Evolutionary conservation across 1,140 invertebrate species (phyloP), one percentile per base, ranked within the genome.

Genomic region (Drosophila oshimai): DNA sequence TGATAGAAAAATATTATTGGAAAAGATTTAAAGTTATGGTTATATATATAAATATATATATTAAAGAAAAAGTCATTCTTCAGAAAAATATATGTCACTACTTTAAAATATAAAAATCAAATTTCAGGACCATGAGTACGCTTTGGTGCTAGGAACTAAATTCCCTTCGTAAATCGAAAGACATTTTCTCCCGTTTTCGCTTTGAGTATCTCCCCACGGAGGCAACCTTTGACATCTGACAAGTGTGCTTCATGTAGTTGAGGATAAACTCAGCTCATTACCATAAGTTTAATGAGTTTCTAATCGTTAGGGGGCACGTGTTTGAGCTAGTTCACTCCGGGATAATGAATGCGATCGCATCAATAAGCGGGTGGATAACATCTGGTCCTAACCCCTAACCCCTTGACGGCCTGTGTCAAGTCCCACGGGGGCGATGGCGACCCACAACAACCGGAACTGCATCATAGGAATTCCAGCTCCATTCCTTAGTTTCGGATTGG

Each of bases 251-350:
- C 28, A 9, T 45, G 58, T 41, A 10, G 10, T 34, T 26, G 57
- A 39, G 37, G 28, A 44, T 39, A 44, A 54, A 54, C 42, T 47
- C 33, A 31, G 70, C 78, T 89, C 83, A 89, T 90, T 90, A 90
- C 71, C 84, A 89, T 87, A 71, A 74, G 73, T 87, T 89, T 90
- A 90, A 90, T 81, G 89, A 76, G 54, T 80, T 90, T 90, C 89
- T 90, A 90, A 90, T 90, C 89, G 72, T 51, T 71, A 60, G 41
- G 46, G 62, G 64, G 81, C 81, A 87, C 83, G 81, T 80, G 81
- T 79, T 75, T 37, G 28, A n/a, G 53, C 34, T 28, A 44, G 53
- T 60, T 42, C 55, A 37, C 28, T 45, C 33, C 17, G 36, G 36
- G 18, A 60, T 81, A 87, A 87, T 87, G 79, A 81, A 87, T 87